Base-by-base conservation (phyloP, 2,888 invertebrate species). In the Drosophila rubida region DNA sequence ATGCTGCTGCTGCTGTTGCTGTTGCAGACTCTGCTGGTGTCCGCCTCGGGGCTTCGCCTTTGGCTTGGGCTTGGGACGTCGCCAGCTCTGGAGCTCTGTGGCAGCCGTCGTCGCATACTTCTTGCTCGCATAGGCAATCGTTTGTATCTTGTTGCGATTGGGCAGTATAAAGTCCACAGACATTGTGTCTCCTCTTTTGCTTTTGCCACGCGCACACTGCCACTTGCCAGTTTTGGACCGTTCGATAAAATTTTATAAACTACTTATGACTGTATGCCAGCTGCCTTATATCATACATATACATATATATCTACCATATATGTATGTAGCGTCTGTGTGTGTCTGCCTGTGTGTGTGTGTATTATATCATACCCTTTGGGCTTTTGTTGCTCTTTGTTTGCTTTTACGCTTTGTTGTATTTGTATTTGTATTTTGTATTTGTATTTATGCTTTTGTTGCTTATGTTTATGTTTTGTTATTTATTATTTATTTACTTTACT, bases 131-230 rank as follows among this genome's bases (percentile, higher is more conserved):
- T 88, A 85, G 66, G 84, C 75, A 86, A 85, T 85, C 72, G 84
- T 85, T 67, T 86, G 88, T 69, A 85, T 88, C 80, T 88, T 85
- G 69, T 85, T 85, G 65, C 84, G 88, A 82, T 78, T 81, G 74
- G 83, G 81, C 76, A 86, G 76, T 61, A 90, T 85, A 64, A 87
- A 90, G 63, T 89, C 89, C 81, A 90, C 83, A 65, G 89, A 90
- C 90, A 90, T 90, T 82, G 76, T 89, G 78, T 75, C 87, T 69
- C 59, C 60, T 11, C 32, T 32, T 32, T 32, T 32, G 32, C 27
- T 27, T 27, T 51, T 27, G 73, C 57, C 11, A 32, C 32, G 4
- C 32, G 32, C 35, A 7, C 48, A 54, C 60, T 61, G 67, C 75
- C 79, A 62, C 71, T 79, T 69, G 78, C 86, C 81, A 79, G 83